Conservation (phyloP, 2,797 vertebrate genomes). For the Lithobates pipiens region DNA sequence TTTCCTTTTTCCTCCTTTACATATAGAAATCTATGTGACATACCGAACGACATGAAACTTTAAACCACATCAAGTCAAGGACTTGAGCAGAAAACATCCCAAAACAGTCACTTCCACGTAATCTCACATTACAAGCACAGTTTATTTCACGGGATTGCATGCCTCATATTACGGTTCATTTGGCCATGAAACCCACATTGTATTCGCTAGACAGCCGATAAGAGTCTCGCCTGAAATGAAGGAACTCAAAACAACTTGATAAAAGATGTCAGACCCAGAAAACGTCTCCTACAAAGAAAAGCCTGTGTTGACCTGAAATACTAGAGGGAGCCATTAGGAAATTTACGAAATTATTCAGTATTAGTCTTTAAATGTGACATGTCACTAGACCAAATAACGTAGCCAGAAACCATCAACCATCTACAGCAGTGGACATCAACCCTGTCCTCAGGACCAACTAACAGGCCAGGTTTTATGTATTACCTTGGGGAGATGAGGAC, state of each 20-base stretch:
- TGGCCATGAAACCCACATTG: conserved; percentile 3
- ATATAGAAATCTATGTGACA: not conserved
- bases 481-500: no score
- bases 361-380: no score
- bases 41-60: not conserved
- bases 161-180: not conserved
- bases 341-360: no score
- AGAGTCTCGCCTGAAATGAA: not conserved
- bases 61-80: not conserved
- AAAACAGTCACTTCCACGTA: not conserved
- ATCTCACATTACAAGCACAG: not conserved
- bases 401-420: no score
- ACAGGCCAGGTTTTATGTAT: no score
- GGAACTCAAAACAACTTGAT: not conserved
- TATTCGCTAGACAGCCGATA: not conserved
- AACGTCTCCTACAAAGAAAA: no score
- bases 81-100: not conserved
- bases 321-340: no score
- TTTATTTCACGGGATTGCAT: not conserved
- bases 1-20: no score
- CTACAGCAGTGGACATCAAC: no score
- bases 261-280: not conserved
- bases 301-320: no score
- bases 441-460: no score
- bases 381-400: no score